Percentiles rank a stretch among this genome's conserved stretches.
These are phyloP conservation scores for Dryobates pubescens DNA, from an alignment of 2,797 vertebrate species.

Conservation along the genomic window DNA sequence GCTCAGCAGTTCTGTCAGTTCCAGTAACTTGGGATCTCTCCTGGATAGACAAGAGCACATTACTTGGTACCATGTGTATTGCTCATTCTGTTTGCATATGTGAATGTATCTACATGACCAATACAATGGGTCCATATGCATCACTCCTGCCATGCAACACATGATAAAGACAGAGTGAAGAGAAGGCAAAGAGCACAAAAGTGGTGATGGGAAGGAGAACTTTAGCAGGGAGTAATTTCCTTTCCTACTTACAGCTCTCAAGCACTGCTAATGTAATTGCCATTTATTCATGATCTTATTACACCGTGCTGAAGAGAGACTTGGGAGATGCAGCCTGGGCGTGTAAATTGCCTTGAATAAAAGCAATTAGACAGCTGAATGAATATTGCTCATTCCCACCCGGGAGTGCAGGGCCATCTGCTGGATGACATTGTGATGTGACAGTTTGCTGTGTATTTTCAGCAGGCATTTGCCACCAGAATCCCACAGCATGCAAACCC, in stretches of 20 bases:
- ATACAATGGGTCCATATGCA: not conserved
- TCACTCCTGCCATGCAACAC: not conserved
- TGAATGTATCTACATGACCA: not conserved
- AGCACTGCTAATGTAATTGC: not conserved
- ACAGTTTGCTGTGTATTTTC: not conserved
- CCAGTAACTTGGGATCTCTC: not conserved
- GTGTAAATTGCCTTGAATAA: constrained; percentile 5
- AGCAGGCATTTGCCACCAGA: not conserved
- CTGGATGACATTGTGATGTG: constrained; percentile 51
- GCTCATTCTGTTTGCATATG: not conserved
- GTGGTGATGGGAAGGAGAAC: not conserved
- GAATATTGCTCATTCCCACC: constrained; percentile 24
- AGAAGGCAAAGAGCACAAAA: not conserved
- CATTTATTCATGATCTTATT: constrained; percentile 12
- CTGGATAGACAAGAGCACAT: not conserved
- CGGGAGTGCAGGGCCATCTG: constrained; percentile 78
- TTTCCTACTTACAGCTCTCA: not conserved
- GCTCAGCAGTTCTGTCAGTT: not conserved
- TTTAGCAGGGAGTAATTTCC: not conserved
- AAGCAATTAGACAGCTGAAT: not conserved
- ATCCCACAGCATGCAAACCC: not conserved
- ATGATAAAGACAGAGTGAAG: not conserved
- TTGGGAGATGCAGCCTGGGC: not conserved
- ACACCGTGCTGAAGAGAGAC: not conserved
- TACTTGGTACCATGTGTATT: not conserved